Base-by-base conservation (phyloP, 2,113 vertebrate species). In the Myotis lucifugus region DNA sequence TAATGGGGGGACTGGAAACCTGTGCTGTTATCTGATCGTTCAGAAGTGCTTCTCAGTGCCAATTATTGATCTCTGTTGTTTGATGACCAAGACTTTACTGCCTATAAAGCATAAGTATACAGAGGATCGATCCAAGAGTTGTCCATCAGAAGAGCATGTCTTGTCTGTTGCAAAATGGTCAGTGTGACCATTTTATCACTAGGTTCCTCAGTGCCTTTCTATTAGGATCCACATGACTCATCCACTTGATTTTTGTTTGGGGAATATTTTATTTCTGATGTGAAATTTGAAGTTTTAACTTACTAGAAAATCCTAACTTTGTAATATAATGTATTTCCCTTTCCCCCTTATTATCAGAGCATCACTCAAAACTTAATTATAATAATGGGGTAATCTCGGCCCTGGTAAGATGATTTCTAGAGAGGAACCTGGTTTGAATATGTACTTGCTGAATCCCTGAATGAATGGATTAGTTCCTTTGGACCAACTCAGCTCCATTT, bases 81-180 rank as follows among this genome's bases (percentile, higher is more conserved):
- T 96, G 97, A 96, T 96, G 95, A 95, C 70, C 32, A 90, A 92
- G 67, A 59, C 67, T 92, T 84, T 93, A 95, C 88, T 95, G 97
- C 78, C 82, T 95, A 70, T 96, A 95, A 92, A 95, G 59, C 7
- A 6, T 94, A 90, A 92, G 72, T 77, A 11, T 96, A 90, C 46
- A 82, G 59, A 88, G 29, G 88, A 89, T 89, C 59, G 8, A 96
- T 94, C 69, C 32, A n/a, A 91, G 73, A 91, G 54, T 42, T 21
- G 4, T 69, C 85, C 86, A 86, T 91, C 77, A 92, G 85, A 83
- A 61, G n/a, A 59, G 67, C 40, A 12, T 66, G 12, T 85, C 82
- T 74, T 69, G 61, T 88, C 76, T 56, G 94, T 92, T 88, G 78
- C 82, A 95, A 88, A 93, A 78, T 77, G 85, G 85, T 78, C 42